Evolutionary conservation across 2,113 vertebrate genomes (phyloP).

Genomic region (Cochlearius cochlearius): DNA sequence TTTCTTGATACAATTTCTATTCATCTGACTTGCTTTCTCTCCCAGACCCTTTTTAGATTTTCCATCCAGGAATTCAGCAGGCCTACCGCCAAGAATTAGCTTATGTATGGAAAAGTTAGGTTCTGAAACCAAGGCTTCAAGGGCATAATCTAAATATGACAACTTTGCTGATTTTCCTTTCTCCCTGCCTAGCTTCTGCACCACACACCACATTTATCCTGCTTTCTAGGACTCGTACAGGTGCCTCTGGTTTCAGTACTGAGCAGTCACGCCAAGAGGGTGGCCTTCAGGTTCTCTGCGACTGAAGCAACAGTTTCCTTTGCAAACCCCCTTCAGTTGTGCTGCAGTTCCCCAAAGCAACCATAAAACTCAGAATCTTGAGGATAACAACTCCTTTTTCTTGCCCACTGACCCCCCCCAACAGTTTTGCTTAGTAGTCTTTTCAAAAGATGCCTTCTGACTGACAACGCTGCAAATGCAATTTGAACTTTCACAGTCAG

Average conservation of each 20-base stretch:
- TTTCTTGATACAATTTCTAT: background rate
- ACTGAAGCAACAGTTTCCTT: background rate
- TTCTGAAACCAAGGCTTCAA: constrained; percentile 12
- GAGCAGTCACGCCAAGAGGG: background rate
- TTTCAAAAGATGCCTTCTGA: background rate
- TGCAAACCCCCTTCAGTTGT: background rate
- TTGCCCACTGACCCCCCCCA: background rate
- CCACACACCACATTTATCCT: background rate
- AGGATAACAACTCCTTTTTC: background rate
- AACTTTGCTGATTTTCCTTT: background rate
- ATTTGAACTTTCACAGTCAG: background rate
- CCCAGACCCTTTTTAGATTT: background rate
- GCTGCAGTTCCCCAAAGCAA: background rate
- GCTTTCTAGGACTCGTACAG: background rate
- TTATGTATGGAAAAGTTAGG: background rate
- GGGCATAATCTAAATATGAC: background rate
- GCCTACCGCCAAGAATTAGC: background rate
- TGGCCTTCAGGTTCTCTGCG: background rate
- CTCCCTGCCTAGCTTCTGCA: background rate
- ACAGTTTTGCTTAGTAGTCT: background rate
- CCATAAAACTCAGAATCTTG: background rate
- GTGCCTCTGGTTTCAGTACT: background rate
- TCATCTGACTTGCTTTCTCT: background rate
- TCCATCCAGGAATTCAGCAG: background rate
- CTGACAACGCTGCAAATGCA: background rate